phyloP scores from a whole-genome alignment of 2,113 vertebrate species.

The Neoarius graeffei region DNA sequence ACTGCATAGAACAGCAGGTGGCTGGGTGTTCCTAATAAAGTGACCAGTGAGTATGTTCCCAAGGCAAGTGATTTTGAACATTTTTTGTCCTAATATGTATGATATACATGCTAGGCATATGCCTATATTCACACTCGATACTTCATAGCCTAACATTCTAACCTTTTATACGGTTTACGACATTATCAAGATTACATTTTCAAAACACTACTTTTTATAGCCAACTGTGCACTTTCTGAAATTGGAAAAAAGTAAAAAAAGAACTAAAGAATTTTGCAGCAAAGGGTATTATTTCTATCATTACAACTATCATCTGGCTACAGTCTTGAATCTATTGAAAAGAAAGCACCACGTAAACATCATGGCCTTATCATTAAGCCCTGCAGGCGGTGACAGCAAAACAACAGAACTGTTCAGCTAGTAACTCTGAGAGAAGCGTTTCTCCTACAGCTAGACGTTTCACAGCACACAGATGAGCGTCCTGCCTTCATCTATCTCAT shows the following conservation, averaged over 20 bases:
- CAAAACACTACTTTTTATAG: constrained; percentile 2
- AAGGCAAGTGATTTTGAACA: neutral
- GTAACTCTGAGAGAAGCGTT: neutral
- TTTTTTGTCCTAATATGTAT: neutral
- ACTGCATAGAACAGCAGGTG: too few relatives aligned
- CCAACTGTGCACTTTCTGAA: neutral
- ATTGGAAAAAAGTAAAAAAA: neutral
- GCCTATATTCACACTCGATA: neutral
- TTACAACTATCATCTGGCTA: neutral
- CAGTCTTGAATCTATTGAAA: neutral
- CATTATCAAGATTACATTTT: constrained; percentile 14
- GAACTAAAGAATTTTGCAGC: neutral
- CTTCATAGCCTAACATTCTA: neutral
- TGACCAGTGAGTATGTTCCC: too few relatives aligned
- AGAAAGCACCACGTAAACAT: neutral
- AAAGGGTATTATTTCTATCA: neutral
- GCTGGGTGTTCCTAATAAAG: too few relatives aligned
- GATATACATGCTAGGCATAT: neutral
- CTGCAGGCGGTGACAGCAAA: neutral
- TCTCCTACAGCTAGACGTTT: constrained; percentile 34
- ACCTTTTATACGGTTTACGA: neutral
- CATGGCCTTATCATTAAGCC: neutral
- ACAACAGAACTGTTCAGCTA: neutral
- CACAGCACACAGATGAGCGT: constrained; percentile 86
- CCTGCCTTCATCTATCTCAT: constrained; percentile 88